Base-by-base conservation (phyloP, 64 coral and sea anemone species). In the Pocillopora verrucosa region DNA sequence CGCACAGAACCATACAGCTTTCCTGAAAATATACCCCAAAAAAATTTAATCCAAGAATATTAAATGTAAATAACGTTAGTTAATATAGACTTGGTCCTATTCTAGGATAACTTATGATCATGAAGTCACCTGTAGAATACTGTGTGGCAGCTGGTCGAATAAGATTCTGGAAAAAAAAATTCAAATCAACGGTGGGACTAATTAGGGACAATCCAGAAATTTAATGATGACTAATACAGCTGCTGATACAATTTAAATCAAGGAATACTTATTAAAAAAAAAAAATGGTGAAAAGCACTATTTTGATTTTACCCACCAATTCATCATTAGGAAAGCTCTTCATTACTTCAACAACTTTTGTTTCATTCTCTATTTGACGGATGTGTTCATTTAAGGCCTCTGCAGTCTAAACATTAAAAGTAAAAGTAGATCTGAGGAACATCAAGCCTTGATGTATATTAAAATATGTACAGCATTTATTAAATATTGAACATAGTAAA, bases 241-340 rank as follows among this genome's bases (percentile, higher is more conserved):
- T 30, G 30, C 30, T 30, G 30, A 30, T 51, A 7, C 41, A 51
- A 51, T 51, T 51, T 7, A 51, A 4, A 51, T 51, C 7, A 51
- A 51, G 41, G 7, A 51, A 51, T 7, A 51, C 41, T 51, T 4
- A 51, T 51, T 4, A 0, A 51, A 4, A 51, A 51, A 51, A 51
- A 51, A 51, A 51, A 51, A 51, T 4, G 7, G 7, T 51, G 3
- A 51, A 51, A 51, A 51, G 41, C 41, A 51, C 41, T 51, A 51
- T 51, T 51, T 51, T 11, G 60, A 36, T 34, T 26, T 62, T 61
- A 91, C 91, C 57, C 76, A 99, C 97, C 80, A 99, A 78, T 78
- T 99, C 97, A 89, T 99, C 97, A 91, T 95, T 95, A 65, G 97
- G 94, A 80, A 99, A 99, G 84, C 88, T 95, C 65, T 93, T 99